Conservation (phyloP, 2,797 vertebrate species). For the Eidolon dupreanum region DNA sequence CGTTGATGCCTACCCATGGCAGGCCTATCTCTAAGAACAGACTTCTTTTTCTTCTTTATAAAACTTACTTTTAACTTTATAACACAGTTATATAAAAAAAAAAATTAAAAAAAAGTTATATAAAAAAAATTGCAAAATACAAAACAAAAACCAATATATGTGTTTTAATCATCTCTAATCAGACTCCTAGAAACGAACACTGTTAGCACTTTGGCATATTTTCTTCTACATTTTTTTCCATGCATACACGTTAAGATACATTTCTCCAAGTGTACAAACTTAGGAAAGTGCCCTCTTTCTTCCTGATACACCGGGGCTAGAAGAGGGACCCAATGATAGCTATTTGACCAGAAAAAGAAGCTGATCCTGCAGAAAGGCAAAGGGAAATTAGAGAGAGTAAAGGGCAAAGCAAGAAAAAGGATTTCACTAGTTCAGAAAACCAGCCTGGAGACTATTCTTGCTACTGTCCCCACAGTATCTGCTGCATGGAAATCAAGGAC, state of each 20-base stretch:
- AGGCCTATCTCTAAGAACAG: neutral
- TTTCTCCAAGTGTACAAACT: neutral
- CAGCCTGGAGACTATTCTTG: neutral
- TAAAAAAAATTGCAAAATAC: neutral
- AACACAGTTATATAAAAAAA: neutral
- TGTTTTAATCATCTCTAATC: neutral
- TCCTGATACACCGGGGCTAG: neutral
- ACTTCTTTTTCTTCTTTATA: neutral
- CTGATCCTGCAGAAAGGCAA: neutral
- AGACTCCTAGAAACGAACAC: neutral
- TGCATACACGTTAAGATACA: neutral
- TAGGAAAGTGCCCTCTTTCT: neutral
- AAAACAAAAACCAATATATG: neutral
- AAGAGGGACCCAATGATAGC: neutral
- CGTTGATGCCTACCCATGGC: neutral
- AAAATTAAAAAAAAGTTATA: neutral
- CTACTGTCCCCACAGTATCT: neutral
- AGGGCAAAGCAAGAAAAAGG: neutral
- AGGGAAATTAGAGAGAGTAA: neutral
- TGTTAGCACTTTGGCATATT: neutral
- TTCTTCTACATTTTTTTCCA: neutral
- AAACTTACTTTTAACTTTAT: neutral
- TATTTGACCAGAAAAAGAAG: neutral
- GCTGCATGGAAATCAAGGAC: neutral
- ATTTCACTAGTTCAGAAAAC: neutral